These are phyloP conservation scores for Clostera curtula DNA, from an alignment of 2,888 invertebrate genomes.

Conservation along the genomic window DNA sequence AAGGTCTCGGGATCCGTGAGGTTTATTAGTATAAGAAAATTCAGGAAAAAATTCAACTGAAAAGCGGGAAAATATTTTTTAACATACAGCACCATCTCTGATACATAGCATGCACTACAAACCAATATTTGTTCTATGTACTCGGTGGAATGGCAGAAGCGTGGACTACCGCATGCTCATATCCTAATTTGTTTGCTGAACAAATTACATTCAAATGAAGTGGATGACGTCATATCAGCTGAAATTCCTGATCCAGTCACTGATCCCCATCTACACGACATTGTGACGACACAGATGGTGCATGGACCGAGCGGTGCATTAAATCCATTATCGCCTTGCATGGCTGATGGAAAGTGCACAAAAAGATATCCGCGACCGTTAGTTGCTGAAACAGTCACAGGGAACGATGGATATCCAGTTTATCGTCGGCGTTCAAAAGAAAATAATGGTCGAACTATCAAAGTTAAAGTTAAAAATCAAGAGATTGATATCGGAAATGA, in stretches of 20 bases:
- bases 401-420: not conserved
- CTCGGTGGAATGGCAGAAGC: no score
- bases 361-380: not conserved
- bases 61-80: no score
- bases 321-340: not conserved
- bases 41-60: no score
- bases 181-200: not conserved
- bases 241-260: not conserved
- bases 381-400: not conserved
- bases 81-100: no score
- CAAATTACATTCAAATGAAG: not conserved
- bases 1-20: no score
- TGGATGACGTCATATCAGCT: not conserved
- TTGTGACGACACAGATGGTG: not conserved
- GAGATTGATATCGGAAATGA: not conserved
- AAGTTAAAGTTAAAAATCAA: not conserved
- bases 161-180: no score
- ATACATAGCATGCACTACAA: no score
- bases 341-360: not conserved
- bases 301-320: not conserved
- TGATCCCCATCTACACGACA: not conserved
- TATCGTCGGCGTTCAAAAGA: not conserved
- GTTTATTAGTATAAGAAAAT: no score
- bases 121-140: no score
- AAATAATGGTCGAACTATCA: not conserved